These are phyloP conservation scores for Stenodera caucasica DNA, from an alignment of 2,888 invertebrate genomes.

Conservation along the genomic window DNA sequence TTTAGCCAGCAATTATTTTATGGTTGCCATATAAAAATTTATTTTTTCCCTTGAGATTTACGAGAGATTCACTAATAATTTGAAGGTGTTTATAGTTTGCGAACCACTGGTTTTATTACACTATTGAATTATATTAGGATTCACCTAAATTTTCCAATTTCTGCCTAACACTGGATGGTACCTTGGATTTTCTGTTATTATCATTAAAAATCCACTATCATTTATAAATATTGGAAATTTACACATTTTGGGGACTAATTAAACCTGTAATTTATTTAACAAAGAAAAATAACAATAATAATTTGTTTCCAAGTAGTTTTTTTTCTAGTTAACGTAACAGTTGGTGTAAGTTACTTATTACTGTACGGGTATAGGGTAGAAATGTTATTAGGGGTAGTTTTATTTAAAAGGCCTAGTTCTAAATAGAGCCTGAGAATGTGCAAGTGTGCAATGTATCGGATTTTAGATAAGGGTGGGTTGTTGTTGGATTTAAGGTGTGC, in stretches of 20 bases:
- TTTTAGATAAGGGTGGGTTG: constrained; percentile 30
- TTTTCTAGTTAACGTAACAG: constrained; percentile 31
- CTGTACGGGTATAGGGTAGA: not conserved
- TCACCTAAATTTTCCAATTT: constrained; percentile 29
- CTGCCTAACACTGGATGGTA: constrained; percentile 47
- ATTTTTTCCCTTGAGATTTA: no score
- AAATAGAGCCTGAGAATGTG: constrained; percentile 36
- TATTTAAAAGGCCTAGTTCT: constrained; percentile 27
- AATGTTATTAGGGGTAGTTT: constrained; percentile 11
- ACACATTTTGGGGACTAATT: not conserved
- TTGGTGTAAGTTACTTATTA: constrained; percentile 40
- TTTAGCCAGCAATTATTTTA: no score
- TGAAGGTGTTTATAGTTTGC: no score
- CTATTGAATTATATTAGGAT: not conserved
- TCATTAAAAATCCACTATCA: no score
- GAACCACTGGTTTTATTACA: no score
- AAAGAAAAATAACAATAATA: no score
- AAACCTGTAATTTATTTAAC: no score
- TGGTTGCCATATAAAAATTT: no score
- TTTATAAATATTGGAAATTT: constrained; percentile 29
- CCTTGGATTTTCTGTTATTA: no score
- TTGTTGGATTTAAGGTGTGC: not conserved
- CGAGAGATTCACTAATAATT: no score
- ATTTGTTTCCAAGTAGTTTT: no score
- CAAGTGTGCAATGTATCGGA: constrained; percentile 38